Base-by-base conservation (phyloP, 2,797 vertebrate genomes). In the Vultur gryphus region DNA sequence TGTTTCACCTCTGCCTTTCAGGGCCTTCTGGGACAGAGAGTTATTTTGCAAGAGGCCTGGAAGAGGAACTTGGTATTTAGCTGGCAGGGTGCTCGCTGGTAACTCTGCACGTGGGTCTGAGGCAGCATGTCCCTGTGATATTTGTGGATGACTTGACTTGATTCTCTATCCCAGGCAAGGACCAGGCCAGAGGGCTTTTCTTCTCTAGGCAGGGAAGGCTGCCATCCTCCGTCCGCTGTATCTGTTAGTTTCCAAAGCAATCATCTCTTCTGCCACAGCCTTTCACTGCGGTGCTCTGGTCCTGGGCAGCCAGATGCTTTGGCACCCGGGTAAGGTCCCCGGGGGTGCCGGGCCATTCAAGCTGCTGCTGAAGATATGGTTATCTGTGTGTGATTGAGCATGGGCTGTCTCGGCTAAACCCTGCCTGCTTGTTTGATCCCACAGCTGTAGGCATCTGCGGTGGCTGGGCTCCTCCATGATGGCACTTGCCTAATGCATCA, bases 361-460 rank as follows among this genome's bases (percentile, higher is more conserved):
- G 91, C 94, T 97, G 96, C 73, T 92, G 80, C 77, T 90, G 71
- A 13, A 93, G 96, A 97, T 97, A 94, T 0, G 29, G 84, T 91
- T 96, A 95, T 96, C 96, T 86, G 77, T 4, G 16, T 78, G 69
- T 44, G 49, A 46, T 10, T 55, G 92, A 83, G 52, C 51, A 18
- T 0, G 0, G 43, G 58, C 92, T 49, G 39, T 29, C 64, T 87
- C 5, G 0, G 54, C 44, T 91, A 72, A 96, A 81, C 43, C 61
- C 83, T 86, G 91, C 69, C 58, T 77, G 65, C 43, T 41, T 1
- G 1, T 70, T 80, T 90, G 89, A 86, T 95, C 77, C 73, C 35
- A 17, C 48, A 62, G 89, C 94, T 81, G 65, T 8, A 20, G 15
- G 83, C 65, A 65, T 86, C 77, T 81, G 41, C 0, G 2, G 24